phyloP scores from a whole-genome alignment of 2,113 vertebrate genomes.

The Barbus barbus region DNA sequence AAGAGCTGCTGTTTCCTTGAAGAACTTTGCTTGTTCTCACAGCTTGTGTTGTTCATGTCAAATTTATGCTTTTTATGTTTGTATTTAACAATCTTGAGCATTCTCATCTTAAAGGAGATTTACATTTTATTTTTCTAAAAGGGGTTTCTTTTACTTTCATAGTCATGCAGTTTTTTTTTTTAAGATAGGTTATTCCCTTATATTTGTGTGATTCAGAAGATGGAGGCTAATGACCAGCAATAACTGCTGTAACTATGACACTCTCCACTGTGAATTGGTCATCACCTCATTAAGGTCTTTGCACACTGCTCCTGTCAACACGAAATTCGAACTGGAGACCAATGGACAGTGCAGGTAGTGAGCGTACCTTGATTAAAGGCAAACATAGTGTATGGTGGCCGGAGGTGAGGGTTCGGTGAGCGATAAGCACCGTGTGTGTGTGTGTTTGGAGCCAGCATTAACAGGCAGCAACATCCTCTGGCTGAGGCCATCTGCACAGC shows the following conservation, averaged over 20 bases:
- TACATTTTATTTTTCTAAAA: background rate
- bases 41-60: no score
- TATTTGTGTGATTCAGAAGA: background rate
- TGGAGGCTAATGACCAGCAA: background rate
- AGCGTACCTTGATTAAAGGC: slow-evolving; percentile 76
- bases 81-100: background rate
- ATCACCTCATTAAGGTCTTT: slow-evolving; percentile 13
- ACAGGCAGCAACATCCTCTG: slow-evolving; percentile 77
- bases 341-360: background rate
- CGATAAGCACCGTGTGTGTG: slow-evolving; percentile 72
- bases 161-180: no score
- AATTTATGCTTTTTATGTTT: background rate
- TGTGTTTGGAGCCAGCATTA: slow-evolving; percentile 63
- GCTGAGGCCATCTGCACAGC: slow-evolving; percentile 87
- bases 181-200: background rate
- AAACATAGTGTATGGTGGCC: slow-evolving; percentile 81
- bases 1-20: slow-evolving; percentile 40
- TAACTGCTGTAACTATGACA: background rate
- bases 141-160: background rate
- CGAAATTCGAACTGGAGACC: background rate
- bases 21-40: background rate
- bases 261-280: background rate
- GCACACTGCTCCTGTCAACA: background rate
- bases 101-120: background rate
- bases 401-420: slow-evolving; percentile 77